These are phyloP conservation scores for Montipora capricornis DNA, from an alignment of 64 coral and sea anemone species.

Conservation along the genomic window DNA sequence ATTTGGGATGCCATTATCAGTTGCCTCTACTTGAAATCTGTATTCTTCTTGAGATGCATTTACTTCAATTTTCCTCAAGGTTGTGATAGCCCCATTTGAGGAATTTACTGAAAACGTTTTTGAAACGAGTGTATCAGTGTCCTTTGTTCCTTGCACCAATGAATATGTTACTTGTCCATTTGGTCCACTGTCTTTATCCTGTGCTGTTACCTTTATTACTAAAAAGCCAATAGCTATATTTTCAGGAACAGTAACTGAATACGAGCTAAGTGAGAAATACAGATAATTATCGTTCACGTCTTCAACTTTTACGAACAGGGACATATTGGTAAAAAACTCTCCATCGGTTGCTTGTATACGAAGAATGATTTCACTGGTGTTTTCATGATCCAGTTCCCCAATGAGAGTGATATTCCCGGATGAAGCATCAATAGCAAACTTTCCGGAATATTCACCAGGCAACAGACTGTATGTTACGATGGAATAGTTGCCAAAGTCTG, in stretches of 20 bases:
- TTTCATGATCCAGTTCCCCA: slow-evolving; percentile 8
- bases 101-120: neutral
- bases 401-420: slow-evolving; percentile 32
- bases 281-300: slow-evolving; percentile 13
- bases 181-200: neutral
- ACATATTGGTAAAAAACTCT: neutral
- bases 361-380: neutral
- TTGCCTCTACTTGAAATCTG: neutral
- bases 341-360: slow-evolving; percentile 37
- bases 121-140: neutral
- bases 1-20: neutral
- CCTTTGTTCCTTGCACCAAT: neutral
- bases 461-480: neutral
- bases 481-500: neutral
- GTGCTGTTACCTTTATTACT: slow-evolving; percentile 8
- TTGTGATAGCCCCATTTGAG: neutral
- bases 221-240: neutral
- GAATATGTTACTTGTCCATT: slow-evolving; percentile 19
- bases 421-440: slow-evolving; percentile 8
- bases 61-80: neutral
- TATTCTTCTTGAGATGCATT: neutral
- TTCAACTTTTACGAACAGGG: neutral
- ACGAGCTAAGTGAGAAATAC: neutral
- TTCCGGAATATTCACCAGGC: neutral
- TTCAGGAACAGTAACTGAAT: neutral